A percentile compares a stretch with the other conserved stretches of the same genome.
These are phyloP conservation scores for Rhodinocichla rosea DNA, from an alignment of 2,113 vertebrate species.

Conservation along the genomic window DNA sequence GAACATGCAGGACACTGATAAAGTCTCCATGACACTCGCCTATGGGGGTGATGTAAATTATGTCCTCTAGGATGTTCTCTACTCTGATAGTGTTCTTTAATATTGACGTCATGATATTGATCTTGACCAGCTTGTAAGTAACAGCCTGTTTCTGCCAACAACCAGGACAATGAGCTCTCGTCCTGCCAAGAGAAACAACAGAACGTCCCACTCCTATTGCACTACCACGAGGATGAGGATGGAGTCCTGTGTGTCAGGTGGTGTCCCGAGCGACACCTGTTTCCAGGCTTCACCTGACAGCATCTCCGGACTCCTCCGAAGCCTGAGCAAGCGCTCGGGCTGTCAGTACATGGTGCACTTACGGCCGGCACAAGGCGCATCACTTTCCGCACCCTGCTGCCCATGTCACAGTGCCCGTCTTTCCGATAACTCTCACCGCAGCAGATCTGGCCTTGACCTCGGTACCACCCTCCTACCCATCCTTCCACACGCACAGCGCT, in stretches of 20 bases:
- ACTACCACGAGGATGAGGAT: background rate
- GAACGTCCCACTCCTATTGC: fast-evolving
- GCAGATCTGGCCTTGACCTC: background rate
- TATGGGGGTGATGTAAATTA: background rate
- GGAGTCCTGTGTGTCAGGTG: fast-evolving
- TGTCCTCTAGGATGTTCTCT: background rate
- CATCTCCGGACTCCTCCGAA: fast-evolving
- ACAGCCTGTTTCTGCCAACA: background rate
- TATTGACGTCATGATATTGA: background rate
- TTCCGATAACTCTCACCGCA: fast-evolving
- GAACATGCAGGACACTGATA: fast-evolving
- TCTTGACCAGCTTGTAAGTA: background rate
- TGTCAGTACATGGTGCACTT: background rate
- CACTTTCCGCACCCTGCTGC: fast-evolving
- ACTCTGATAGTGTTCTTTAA: background rate
- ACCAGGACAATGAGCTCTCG: background rate
- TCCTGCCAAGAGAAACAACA: background rate
- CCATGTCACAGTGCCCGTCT: fast-evolving
- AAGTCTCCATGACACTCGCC: fast-evolving
- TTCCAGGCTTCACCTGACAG: background rate
- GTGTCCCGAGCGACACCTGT: fast-evolving
- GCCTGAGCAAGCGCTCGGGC: fast-evolving
- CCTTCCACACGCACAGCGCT: background rate
- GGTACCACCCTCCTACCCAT: background rate
- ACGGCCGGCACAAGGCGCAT: no score